These are phyloP conservation scores for Pasiphila rectangulata DNA, from an alignment of 2,888 invertebrate species.

Conservation along the genomic window DNA sequence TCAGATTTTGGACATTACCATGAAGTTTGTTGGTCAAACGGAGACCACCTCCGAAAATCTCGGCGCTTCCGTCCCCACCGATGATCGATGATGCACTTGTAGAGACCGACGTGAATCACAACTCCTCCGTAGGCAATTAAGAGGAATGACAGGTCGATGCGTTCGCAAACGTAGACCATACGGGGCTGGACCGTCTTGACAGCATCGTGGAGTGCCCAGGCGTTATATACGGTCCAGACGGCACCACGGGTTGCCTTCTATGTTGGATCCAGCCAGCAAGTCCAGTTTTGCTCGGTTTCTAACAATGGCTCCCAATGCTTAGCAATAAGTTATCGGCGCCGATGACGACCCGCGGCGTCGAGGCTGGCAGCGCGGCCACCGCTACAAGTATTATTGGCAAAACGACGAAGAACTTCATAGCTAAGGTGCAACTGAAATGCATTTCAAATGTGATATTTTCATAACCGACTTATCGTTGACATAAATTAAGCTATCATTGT, in stretches of 20 bases:
- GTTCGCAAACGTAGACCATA: constrained; percentile 21
- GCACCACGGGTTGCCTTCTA: constrained; percentile 16
- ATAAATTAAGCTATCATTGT: too few species aligned
- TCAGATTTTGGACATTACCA: constrained; percentile 19
- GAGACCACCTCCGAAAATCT: constrained; percentile 17
- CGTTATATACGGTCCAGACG: constrained; percentile 26
- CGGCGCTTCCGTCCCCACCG: constrained; percentile 13
- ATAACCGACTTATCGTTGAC: too few species aligned
- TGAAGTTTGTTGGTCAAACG: constrained; percentile 10
- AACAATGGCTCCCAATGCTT: background rate
- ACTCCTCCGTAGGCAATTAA: constrained; percentile 22
- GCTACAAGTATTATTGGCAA: background rate
- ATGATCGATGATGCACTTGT: constrained; percentile 20
- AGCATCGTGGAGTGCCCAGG: constrained; percentile 20
- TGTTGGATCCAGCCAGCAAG: constrained; percentile 5
- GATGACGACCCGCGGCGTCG: background rate
- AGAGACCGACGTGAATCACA: constrained; percentile 3
- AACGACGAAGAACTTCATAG: constrained; percentile 12
- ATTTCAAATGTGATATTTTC: too few species aligned
- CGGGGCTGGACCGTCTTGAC: constrained; percentile 3
- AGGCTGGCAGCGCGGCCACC: constrained; percentile 9
- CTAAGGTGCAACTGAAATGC: too few species aligned
- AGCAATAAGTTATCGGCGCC: constrained; percentile 2
- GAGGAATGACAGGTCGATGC: constrained; percentile 20
- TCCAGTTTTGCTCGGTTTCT: background rate